Conservation (phyloP, 1,140 invertebrate species). For the Nephila pilipes region DNA sequence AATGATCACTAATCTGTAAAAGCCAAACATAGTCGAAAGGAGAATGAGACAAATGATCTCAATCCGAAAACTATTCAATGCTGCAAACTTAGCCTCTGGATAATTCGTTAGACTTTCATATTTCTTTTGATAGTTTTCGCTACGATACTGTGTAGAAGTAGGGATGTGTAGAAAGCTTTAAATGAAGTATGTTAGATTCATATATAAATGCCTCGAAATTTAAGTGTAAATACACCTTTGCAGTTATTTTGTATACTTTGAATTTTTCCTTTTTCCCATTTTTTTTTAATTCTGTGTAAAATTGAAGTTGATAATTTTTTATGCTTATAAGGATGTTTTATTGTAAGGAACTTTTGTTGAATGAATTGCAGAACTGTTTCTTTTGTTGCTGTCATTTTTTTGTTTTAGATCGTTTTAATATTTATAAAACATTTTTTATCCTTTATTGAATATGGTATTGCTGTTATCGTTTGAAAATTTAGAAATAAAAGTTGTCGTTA, state of each 20-base stretch:
- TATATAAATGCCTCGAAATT: not conserved
- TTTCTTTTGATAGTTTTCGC: not conserved
- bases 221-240: not conserved
- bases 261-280: not conserved
- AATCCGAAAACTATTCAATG: not conserved
- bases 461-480: constrained; percentile 16
- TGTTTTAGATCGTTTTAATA: not conserved
- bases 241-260: not conserved
- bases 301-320: not conserved
- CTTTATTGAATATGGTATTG: not conserved
- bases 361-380: not conserved
- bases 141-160: not conserved
- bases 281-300: not conserved
- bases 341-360: not conserved
- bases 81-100: not conserved
- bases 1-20: not conserved
- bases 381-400: not conserved
- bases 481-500: constrained; percentile 3
- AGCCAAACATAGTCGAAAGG: not conserved
- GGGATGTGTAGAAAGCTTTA: not conserved
- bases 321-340: constrained; percentile 4
- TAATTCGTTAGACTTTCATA: not conserved
- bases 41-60: not conserved
- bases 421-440: not conserved
- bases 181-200: not conserved